phyloP scores from a whole-genome alignment of 2,113 vertebrate species.

The Tetrao urogallus region DNA sequence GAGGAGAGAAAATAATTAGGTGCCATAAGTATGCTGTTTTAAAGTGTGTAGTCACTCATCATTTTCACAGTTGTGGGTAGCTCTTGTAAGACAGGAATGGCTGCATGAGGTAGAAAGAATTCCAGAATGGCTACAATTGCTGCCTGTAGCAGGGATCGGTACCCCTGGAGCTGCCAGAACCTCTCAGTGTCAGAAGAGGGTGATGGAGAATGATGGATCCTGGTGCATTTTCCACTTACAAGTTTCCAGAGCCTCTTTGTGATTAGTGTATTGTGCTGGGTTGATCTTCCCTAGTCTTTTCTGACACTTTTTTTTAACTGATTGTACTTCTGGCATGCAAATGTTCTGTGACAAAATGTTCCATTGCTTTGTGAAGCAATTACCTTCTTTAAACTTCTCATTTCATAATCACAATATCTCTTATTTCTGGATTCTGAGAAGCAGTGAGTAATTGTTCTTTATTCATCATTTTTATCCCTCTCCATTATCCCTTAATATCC shows the following conservation, averaged over 20 bases:
- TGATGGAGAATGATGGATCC: neutral
- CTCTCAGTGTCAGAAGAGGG: fast-evolving
- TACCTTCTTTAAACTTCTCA: neutral
- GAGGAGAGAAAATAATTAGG: neutral
- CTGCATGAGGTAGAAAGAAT: neutral
- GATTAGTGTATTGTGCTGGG: fast-evolving
- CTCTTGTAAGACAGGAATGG: neutral
- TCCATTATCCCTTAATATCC: neutral
- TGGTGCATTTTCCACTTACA: neutral
- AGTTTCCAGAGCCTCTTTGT: neutral
- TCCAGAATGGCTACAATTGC: fast-evolving
- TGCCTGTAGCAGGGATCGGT: neutral
- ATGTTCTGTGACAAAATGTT: neutral
- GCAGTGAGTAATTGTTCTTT: neutral
- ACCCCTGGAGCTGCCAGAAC: neutral
- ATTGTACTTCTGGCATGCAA: neutral
- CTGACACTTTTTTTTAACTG: neutral
- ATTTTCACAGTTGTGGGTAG: neutral
- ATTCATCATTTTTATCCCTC: neutral
- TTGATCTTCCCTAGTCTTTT: neutral
- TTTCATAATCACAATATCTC: neutral
- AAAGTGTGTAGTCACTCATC: fast-evolving
- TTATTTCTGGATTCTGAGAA: neutral
- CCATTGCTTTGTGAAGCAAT: neutral
- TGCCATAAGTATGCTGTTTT: fast-evolving